These are phyloP conservation scores for Ornithoptera alexandrae DNA, from an alignment of 2,888 invertebrate species.

Conservation along the genomic window DNA sequence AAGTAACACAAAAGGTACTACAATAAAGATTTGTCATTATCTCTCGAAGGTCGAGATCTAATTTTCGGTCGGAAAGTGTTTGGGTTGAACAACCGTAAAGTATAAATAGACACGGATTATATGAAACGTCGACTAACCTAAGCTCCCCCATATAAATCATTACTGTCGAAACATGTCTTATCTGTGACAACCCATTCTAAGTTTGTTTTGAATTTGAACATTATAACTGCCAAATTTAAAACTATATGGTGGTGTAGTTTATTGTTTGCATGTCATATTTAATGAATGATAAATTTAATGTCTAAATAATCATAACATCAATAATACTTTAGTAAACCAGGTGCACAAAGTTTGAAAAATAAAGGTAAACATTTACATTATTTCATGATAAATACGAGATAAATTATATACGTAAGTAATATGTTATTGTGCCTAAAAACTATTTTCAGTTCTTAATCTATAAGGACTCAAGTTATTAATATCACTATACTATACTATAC, in stretches of 20 bases:
- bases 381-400: too few relatives aligned
- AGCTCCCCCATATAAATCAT: constrained; percentile 31
- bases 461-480: too few relatives aligned
- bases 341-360: too few relatives aligned
- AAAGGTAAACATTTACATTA: too few relatives aligned
- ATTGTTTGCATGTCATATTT: too few relatives aligned
- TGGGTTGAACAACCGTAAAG: constrained; percentile 71
- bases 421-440: too few relatives aligned
- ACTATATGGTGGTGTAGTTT: too few relatives aligned
- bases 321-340: too few relatives aligned
- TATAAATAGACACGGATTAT: constrained; percentile 65
- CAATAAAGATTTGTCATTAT: constrained; percentile 23
- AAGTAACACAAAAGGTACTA: constrained; percentile 2
- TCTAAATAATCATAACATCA: not conserved
- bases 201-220: not conserved
- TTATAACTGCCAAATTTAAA: not conserved
- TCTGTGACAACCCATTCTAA: constrained; percentile 25
- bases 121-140: constrained; percentile 50
- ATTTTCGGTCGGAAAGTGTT: constrained; percentile 33
- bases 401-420: too few relatives aligned
- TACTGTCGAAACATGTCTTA: constrained; percentile 27
- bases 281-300: not conserved
- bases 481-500: too few relatives aligned
- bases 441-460: too few relatives aligned
- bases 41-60: constrained; percentile 1